Base-by-base conservation (phyloP, 2,113 vertebrate species). In the Pseudonaja textilis region DNA sequence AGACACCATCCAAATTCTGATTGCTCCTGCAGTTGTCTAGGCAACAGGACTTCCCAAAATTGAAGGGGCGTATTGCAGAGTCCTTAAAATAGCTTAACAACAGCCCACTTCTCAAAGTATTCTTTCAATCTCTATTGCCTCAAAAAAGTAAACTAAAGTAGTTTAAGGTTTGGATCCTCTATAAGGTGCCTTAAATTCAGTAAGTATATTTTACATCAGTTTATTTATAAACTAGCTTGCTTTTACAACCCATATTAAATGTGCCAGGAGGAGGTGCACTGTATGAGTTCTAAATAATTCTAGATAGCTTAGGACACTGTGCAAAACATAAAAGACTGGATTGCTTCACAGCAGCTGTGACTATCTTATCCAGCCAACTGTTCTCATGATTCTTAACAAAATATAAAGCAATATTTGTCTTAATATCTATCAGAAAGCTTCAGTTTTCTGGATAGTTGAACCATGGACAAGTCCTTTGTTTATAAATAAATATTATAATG, bases 21-120 rank as follows among this genome's bases (percentile, higher is more conserved):
- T 69, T 64, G 56, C 50, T 89, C 23, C 14, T 93, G 26, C 3
- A 52, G 86, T 96, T 95, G 88, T 93, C 26, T 89, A 81, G 87
- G 85, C 50, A 96, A 93, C 69, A 89, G 92, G 93, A 90, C n/a
- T 95, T 95, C 9, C 26, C 94, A 4, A 94, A 94, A 93, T 20
- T 39, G 34, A 5, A 85, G 11, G 8, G 57, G 7, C 59, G 7
- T 90, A 22, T 81, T 81, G 20, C 69, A 90, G 23, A 94, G 81
- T 34, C 34, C 93, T 93, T 94, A 91, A 95, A 94, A 92, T 88
- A 87, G 55, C 55, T 85, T 64, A 93, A 57, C 55, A 61, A 61
- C 74, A 81, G 74, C 42, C 74, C 69, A 86, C 29, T 93, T 54
- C 74, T 90, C 61, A 90, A 93, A 93, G 55, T 52, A 42, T 86